Base-by-base conservation (phyloP, 2,113 vertebrate species). In the Heterocephalus glaber region DNA sequence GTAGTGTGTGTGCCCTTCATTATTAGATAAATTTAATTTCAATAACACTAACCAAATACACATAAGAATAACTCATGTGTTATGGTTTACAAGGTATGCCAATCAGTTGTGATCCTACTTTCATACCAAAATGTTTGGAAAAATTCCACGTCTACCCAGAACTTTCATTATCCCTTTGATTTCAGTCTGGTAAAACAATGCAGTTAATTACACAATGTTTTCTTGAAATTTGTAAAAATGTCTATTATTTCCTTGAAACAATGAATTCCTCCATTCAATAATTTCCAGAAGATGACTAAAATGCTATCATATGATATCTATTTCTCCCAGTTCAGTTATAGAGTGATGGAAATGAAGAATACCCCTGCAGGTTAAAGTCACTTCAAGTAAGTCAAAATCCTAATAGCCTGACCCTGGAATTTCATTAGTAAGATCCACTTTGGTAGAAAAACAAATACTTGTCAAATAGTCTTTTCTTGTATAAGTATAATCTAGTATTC, bases 121-220 rank as follows among this genome's bases (percentile, higher is more conserved):
- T 96, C 83, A 80, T 60, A 92, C n/a, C 84, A 97, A 92, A 91
- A 94, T 92, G 84, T 97, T 89, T 92, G 86, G 56, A 56, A 97
- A 97, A 92, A 66, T 72, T 77, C 22, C 86, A 86, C 68, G 81
- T 56, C 92, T 97, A 92, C 89, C 44, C 88, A 97, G 70, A 49
- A 94, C 35, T 86, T 96, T 86, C 91, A 38, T 68, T 82, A 96
- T 60, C 70, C 95, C 66, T 95, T 97, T 97, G 68, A 96, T 97
- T 97, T 96, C 97, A 96, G 95, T 90, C 82, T 94, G 81, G 56
- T 83, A 97, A 97, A 96, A 56, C 95, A 97, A 98, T 90, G 94
- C 97, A 97, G 72, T 76, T 97, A 97, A 98, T 65, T 95, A 89
- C 86, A 97, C 81, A 97, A 89, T 94, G 61, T 94, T 90, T 97